Evolutionary conservation across 2,113 vertebrate genomes (phyloP), one percentile per base, ranked within the genome.

Genomic region (Tragelaphus scriptus): DNA sequence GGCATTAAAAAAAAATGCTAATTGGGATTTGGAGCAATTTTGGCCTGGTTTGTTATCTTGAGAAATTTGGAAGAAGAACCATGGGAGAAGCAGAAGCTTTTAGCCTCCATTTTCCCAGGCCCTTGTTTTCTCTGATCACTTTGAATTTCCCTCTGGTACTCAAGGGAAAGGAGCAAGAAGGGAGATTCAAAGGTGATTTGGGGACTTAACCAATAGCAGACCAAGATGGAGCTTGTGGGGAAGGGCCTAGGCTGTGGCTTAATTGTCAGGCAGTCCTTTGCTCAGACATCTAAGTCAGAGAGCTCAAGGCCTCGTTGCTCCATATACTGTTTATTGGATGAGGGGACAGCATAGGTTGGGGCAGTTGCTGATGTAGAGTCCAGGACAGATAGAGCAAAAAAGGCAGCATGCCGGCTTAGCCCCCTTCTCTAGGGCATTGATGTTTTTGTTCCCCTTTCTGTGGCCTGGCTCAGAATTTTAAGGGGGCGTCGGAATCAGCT

Each of bases 401-500:
- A 81, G 84, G 92, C 94, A 96, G 96, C 84, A 85, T 97, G 94
- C 96, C 92, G 96, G 71, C 75, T 96, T 96, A 95, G 90, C 17
- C 88, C 81, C 49, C 25, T 97, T 96, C 56, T 97, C 65, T 61
- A 93, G 97, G 93, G 89, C 86, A 59, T 85, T 98, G 89, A 36
- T 97, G 47, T 94, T 97, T 98, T 88, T 96, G 77, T 95, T 98
- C 80, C 92, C 95, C n/a, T 91, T 82, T 97, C 91, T 28, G 40
- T 94, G 93, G 87, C 91, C 91, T 98, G 95, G 96, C 91, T 98
- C 95, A 95, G 97, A 97, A 95, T 95, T 98, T 92, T 92, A 92
- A 97, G 58, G 77, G 75, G 63, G 36, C 13, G 0, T 97, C 93
- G 82, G 80, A 98, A 92, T 97, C 55, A 95, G 90, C 96, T 95